phyloP scores from a whole-genome alignment of 2,113 vertebrate genomes.

The Hydrochoerus hydrochaeris region DNA sequence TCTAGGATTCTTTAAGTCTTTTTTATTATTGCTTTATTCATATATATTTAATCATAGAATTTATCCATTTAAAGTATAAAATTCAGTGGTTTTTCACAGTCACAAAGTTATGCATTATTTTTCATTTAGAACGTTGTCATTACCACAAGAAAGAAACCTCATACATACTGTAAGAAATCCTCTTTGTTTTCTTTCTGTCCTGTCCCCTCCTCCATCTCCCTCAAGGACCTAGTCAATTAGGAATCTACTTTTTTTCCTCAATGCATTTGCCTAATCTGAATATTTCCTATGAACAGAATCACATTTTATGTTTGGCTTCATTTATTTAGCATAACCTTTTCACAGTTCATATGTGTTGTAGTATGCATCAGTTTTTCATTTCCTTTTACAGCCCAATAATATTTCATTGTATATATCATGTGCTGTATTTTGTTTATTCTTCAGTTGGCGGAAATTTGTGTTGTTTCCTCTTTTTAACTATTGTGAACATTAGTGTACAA shows the following conservation, averaged over 20 bases:
- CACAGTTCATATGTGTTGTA: background rate
- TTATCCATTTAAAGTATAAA: background rate
- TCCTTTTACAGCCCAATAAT: background rate
- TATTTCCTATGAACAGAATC: background rate
- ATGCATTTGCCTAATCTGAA: background rate
- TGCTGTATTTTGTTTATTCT: background rate
- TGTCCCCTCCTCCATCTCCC: background rate
- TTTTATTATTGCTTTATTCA: background rate
- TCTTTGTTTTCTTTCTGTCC: background rate
- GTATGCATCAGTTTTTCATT: background rate
- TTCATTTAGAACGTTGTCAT: background rate
- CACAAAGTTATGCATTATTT: background rate
- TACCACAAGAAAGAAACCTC: background rate
- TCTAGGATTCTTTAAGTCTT: background rate
- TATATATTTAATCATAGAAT: background rate
- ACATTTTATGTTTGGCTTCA: background rate
- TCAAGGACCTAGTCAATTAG: background rate
- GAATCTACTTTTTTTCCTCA: background rate
- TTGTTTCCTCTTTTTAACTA: background rate
- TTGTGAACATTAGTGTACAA: background rate
- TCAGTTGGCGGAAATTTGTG: background rate
- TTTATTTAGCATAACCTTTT: background rate
- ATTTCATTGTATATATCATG: background rate
- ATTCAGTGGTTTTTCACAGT: background rate
- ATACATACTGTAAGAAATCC: background rate